A percentile compares a stretch with the other conserved stretches of the same genome.
These are phyloP conservation scores for Orbicella faveolata DNA, from an alignment of 64 coral and sea anemone genomes.

Conservation along the genomic window DNA sequence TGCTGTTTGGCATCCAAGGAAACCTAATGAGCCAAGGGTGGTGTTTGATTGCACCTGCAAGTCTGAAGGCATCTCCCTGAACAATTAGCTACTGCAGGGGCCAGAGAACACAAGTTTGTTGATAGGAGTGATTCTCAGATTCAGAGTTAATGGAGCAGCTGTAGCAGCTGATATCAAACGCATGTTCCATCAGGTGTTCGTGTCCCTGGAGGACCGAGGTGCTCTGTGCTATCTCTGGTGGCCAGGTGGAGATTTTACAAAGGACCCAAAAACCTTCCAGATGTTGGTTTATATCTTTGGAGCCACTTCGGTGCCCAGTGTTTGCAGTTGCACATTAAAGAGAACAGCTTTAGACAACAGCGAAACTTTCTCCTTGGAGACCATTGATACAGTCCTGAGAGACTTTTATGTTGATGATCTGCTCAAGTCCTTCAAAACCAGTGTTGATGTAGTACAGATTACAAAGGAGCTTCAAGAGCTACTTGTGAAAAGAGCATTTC, in stretches of 20 bases:
- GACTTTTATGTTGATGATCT: constrained; percentile 56
- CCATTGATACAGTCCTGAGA: too few species aligned
- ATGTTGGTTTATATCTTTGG: constrained; percentile 67
- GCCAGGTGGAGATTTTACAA: constrained; percentile 46
- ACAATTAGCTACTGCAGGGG: constrained; percentile 40
- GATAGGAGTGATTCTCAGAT: constrained; percentile 57
- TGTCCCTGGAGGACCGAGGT: constrained; percentile 30
- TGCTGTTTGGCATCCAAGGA: constrained; percentile 53
- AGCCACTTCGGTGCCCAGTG: constrained; percentile 53
- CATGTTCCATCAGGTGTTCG: constrained; percentile 64
- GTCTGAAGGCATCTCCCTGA: constrained; percentile 30
- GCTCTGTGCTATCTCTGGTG: constrained; percentile 65
- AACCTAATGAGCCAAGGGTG: constrained; percentile 58
- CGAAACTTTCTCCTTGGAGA: constrained; percentile 19
- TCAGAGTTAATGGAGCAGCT: constrained; percentile 29
- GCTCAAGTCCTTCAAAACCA: constrained; percentile 51
- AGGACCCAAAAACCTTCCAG: constrained; percentile 38
- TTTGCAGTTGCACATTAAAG: constrained; percentile 53
- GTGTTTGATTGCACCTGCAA: constrained; percentile 59
- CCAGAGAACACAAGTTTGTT: constrained; percentile 47
- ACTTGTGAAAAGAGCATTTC: too few species aligned
- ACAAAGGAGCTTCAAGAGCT: too few species aligned
- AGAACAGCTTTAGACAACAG: constrained; percentile 60
- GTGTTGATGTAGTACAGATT: constrained; percentile 28
- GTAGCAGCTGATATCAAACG: constrained; percentile 54